A percentile compares a stretch with the other conserved stretches of the same genome.
Conservation (phyloP, 2,797 vertebrate genomes). For the Bucorvus abyssinicus region DNA sequence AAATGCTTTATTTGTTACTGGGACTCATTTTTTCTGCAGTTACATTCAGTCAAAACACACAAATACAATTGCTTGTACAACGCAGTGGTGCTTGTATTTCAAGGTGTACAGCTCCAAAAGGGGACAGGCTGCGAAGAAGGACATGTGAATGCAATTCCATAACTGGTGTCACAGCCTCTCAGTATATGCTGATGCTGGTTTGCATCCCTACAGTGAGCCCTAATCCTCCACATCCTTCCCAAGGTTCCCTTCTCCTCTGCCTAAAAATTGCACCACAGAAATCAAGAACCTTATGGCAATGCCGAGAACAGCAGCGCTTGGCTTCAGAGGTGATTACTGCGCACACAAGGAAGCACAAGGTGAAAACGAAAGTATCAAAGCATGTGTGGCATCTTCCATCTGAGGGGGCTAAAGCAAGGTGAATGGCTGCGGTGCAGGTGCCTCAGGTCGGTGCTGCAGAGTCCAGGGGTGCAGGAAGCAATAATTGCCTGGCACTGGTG, state of each 20-base stretch:
- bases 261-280: background rate
- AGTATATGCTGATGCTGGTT: background rate
- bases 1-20: background rate
- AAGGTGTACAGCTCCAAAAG: background rate
- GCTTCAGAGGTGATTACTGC: background rate
- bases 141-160: background rate
- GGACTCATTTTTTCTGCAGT: background rate
- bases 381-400: background rate
- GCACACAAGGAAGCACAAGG: background rate
- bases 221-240: background rate
- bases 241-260: background rate
- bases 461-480: background rate
- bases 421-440: background rate
- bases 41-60: background rate
- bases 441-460: accelerated
- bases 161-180: background rate
- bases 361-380: background rate
- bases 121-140: background rate
- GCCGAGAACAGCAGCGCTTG: background rate
- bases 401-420: background rate
- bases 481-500: background rate
- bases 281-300: background rate
- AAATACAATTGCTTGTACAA: background rate
- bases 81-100: background rate
- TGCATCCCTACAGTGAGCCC: background rate